A percentile compares a stretch with the other conserved stretches of the same genome.
These are phyloP conservation scores for Eristalis pertinax DNA, from an alignment of 2,888 invertebrate species.

Conservation along the genomic window DNA sequence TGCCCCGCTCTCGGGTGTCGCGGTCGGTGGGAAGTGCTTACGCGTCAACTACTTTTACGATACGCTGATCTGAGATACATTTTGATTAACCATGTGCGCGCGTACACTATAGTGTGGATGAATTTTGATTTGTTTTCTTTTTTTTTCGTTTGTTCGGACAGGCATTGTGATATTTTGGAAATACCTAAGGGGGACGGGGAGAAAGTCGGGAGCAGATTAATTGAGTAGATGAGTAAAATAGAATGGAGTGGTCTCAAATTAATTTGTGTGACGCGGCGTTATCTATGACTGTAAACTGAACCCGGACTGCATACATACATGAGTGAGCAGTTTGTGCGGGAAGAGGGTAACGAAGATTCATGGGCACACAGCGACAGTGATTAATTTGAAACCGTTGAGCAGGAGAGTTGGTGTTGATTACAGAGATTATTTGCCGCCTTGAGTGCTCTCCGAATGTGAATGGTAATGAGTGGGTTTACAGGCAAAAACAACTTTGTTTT, in stretches of 20 bases:
- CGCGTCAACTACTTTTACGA: conserved; percentile 2
- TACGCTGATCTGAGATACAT: conserved; percentile 30
- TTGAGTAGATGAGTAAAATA: conserved; percentile 24
- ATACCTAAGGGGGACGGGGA: not conserved
- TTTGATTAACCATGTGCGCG: conserved; percentile 42
- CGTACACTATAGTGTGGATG: not conserved
- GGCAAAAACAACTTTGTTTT: too few relatives aligned
- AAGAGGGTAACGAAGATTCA: not conserved
- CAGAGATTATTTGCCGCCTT: not conserved
- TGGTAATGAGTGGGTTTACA: not conserved
- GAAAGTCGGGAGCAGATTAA: conserved; percentile 8
- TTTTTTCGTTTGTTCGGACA: too few relatives aligned
- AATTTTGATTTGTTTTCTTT: not conserved
- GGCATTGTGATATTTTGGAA: not conserved
- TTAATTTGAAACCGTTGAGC: not conserved
- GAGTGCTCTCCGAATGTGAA: not conserved
- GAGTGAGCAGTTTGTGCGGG: not conserved
- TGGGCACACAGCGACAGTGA: not conserved
- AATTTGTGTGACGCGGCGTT: conserved; percentile 13
- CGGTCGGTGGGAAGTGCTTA: not conserved
- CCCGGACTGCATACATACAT: not conserved
- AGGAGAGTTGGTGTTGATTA: not conserved
- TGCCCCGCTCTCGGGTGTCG: not conserved
- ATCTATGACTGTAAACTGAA: not conserved
- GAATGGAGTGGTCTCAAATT: conserved; percentile 31